Base-by-base conservation (phyloP, 2,797 vertebrate genomes). In the Micrastur ruficollis region DNA sequence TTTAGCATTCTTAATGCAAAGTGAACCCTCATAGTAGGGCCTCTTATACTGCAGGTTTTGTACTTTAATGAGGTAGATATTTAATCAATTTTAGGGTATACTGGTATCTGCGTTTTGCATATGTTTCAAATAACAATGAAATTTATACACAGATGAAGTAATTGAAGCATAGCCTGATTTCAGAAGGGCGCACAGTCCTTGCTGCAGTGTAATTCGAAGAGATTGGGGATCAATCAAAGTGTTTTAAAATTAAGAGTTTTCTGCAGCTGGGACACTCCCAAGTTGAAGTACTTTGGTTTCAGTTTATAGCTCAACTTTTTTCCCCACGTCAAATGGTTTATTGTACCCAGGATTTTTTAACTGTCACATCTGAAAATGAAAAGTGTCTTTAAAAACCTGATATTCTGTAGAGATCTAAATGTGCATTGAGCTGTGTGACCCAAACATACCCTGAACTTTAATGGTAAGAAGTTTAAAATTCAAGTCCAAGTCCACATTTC, bases 111-210 rank as follows among this genome's bases (percentile, higher is more conserved):
- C 32, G 8, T 93, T 95, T 95, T 97, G 97, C 98, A 98, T 97
- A 79, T 98, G 98, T 97, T 98, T 97, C 96, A 95, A 97, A 98
- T 98, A 98, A 98, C 97, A 97, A 97, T 96, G 97, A 98, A 97
- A 98, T 98, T 97, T 98, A 98, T 98, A 97, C 95, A 26, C 95
- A 96, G 97, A 98, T 98, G 97, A 97, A 98, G 98, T 98, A 97
- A 98, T 97, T 97, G 97, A 97, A 97, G 96, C 93, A 82, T 96
- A 93, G 96, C 96, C 92, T 6, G 63, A 89, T 97, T 97, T 97
- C 94, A 95, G 96, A 90, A 97, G 96, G 97, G 95, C 36, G 53
- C 88, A 62, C 90, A 86, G 90, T 89, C 95, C 95, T 96, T 56
- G 42, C 93, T 96, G 68, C 71, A 94, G 68, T 94, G 96, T 95